Evolutionary conservation across 92 coral and sea anemone species (phyloP).

Genomic region (Paramuricea clavata): DNA sequence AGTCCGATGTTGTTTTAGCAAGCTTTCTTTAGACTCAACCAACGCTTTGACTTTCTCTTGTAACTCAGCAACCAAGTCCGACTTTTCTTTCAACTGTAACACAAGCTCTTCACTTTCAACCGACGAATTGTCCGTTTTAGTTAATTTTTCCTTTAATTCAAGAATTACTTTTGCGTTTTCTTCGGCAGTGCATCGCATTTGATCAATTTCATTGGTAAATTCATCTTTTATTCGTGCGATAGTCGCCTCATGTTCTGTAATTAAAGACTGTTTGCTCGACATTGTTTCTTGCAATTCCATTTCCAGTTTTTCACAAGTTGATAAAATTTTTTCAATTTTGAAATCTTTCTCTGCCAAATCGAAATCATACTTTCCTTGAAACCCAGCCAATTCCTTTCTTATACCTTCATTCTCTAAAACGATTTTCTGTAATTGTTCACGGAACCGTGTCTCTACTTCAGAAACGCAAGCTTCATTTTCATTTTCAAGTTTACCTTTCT

Average conservation of each 20-base stretch:
- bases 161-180: background rate
- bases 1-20: background rate
- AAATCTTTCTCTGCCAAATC: background rate
- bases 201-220: background rate
- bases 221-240: background rate
- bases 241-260: background rate
- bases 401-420: background rate
- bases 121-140: constrained; percentile 69
- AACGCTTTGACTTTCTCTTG: background rate
- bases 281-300: background rate
- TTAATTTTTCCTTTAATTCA: background rate
- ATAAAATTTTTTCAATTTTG: background rate
- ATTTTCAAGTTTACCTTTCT: background rate
- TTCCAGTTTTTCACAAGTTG: background rate
- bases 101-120: constrained; percentile 68
- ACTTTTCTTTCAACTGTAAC: constrained; percentile 59
- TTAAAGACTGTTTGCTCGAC: background rate
- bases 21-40: background rate
- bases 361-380: background rate
- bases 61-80: background rate
- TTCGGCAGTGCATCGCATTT: background rate
- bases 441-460: background rate
- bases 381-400: background rate
- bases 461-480: background rate
- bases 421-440: background rate